Conservation (phyloP, 2,888 invertebrate genomes). For the Carpatolechia fugitivella region DNA sequence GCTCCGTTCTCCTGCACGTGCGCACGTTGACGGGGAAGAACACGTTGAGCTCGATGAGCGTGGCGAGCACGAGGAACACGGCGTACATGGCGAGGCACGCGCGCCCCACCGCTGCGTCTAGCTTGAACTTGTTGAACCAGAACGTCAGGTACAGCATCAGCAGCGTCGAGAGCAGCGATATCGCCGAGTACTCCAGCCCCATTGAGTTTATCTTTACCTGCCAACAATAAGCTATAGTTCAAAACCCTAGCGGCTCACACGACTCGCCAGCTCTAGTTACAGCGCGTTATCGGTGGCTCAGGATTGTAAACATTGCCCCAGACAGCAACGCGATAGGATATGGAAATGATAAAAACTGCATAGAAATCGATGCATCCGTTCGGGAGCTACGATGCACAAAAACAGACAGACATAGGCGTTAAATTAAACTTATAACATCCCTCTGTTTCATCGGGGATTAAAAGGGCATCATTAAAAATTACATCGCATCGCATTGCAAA, state of each 20-base stretch:
- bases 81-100: slow-evolving; percentile 93
- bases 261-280: too few species aligned
- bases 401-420: too few species aligned
- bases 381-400: too few species aligned
- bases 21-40: slow-evolving; percentile 95
- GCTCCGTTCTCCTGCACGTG: slow-evolving; percentile 84
- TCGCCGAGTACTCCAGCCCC: slow-evolving; percentile 93
- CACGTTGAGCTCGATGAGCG: slow-evolving; percentile 94
- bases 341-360: too few species aligned
- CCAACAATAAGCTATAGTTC: slow-evolving; percentile 24
- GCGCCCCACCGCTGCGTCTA: slow-evolving; percentile 91
- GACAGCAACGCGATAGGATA: too few species aligned
- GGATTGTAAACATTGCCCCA: too few species aligned
- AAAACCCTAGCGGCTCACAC: slow-evolving; percentile 18
- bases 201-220: slow-evolving; percentile 93
- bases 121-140: slow-evolving; percentile 91
- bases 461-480: too few species aligned
- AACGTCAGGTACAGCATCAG: slow-evolving; percentile 91
- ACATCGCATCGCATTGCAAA: background rate
- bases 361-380: too few species aligned
- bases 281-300: too few species aligned
- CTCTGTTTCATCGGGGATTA: too few species aligned
- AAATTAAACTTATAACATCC: too few species aligned
- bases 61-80: slow-evolving; percentile 91
- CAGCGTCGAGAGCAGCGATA: slow-evolving; percentile 91